phyloP scores from a whole-genome alignment of 1,140 invertebrate genomes.

The Megalonaias nervosa region DNA sequence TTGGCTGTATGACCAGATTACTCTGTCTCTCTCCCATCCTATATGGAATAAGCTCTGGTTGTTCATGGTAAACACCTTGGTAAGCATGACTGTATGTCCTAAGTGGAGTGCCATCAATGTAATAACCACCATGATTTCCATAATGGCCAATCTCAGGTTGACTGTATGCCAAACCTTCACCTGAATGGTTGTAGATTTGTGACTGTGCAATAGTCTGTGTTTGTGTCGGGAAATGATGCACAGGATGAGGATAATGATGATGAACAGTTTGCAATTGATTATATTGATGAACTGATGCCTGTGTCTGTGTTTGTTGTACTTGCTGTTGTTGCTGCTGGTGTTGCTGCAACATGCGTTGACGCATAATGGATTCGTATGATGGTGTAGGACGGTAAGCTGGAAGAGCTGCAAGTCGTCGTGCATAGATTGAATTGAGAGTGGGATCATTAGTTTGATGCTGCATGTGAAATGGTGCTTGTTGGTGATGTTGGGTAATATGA shows the following conservation, averaged over 20 bases:
- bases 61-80: constrained; percentile 51
- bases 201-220: constrained; percentile 50
- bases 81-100: constrained; percentile 50
- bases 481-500: constrained; percentile 18
- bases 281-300: constrained; percentile 28
- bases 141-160: constrained; percentile 59
- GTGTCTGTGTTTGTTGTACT: constrained; percentile 27
- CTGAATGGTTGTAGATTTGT: constrained; percentile 54
- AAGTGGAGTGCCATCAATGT: constrained; percentile 20
- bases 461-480: constrained; percentile 6
- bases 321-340: constrained; percentile 34
- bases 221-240: constrained; percentile 13
- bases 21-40: constrained; percentile 45
- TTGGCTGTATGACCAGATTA: constrained; percentile 65
- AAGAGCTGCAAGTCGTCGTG: constrained; percentile 77
- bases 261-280: constrained; percentile 30
- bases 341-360: constrained; percentile 70
- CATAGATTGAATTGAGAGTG: constrained; percentile 43
- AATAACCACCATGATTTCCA: constrained; percentile 20
- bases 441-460: constrained; percentile 28
- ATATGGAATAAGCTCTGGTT: constrained; percentile 47
- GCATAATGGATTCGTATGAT: constrained; percentile 94
- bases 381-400: constrained; percentile 93
- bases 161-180: constrained; percentile 55
- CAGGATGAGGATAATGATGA: constrained; percentile 43